Evolutionary conservation across 1,140 invertebrate genomes (phyloP), one percentile per base, ranked within the genome.

Genomic region (Aethina tumida): DNA sequence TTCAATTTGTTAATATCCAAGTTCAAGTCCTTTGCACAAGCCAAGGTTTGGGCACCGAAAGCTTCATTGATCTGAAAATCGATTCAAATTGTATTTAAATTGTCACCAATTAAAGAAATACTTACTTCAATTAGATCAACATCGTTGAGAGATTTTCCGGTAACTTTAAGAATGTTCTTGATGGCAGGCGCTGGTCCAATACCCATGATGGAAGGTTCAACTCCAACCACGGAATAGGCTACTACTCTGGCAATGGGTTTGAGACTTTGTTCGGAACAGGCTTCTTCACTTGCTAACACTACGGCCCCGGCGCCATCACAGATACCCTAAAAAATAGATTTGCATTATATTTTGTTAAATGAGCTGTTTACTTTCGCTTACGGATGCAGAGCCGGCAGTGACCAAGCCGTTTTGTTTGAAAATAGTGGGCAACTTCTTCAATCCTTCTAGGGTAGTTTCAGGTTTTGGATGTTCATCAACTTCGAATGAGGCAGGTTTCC

Each of bases 401-500:
- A 98, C 93, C 5, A 89, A 73, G 5, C 96, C 96, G 47, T 90
- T 79, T 65, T 98, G 95, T 63, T 98, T 94, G 66, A 99, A 99
- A 7, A 98, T 75, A 2, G 93, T 71, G 1, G 83, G 75, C 14
- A 99, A 65, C 67, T 87, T 87, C 46, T 75, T 72, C 2, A 99
- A 66, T 14, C 68, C 72, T 63, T 97, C 93, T 5, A 86, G 41
- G 4, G 85, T 93, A 9, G 91, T 85, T 58, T 89, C 71, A 24
- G 86, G 84, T 40, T 87, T 78, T 4, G 96, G 94, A 70, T 99
- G 95, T 64, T 99, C 96, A 67, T 99, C 96, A 0, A 81, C 62
- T 25, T 79, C 78, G 44, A 98, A 77, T 19, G 70, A 58, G 19
- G 86, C 77, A 38, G 84, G 76, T 55, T 87, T 81, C 53, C 78